Percentiles rank a stretch among this genome's conserved stretches.
Evolutionary conservation across 2,113 vertebrate genomes (phyloP).

Genomic region (Proteles cristata): DNA sequence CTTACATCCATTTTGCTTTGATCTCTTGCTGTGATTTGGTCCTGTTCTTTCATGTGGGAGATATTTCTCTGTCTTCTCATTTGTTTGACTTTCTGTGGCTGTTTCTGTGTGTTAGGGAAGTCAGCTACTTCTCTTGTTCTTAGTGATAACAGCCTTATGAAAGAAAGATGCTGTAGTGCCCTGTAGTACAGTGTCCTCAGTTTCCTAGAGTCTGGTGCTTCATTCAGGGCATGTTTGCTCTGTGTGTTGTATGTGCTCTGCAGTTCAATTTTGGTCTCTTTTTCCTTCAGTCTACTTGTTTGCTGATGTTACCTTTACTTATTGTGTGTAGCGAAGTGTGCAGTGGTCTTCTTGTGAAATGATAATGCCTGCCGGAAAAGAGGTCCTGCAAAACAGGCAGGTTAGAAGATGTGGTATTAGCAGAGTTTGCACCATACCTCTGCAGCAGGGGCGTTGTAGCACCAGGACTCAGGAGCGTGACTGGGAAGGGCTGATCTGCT

Average conservation of each 20-base stretch:
- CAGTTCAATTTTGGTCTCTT: background rate
- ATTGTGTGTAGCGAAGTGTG: background rate
- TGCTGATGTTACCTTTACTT: background rate
- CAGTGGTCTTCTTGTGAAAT: background rate
- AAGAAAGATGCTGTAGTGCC: background rate
- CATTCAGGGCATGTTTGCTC: no score
- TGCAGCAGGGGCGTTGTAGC: background rate
- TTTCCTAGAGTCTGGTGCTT: background rate
- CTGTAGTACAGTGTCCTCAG: background rate
- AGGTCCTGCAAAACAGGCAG: background rate
- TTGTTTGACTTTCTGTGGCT: background rate
- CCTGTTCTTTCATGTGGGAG: background rate
- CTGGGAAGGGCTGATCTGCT: background rate
- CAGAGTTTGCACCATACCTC: background rate
- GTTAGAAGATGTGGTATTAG: background rate
- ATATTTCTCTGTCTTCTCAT: background rate
- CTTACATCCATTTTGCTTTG: background rate
- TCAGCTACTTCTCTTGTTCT: background rate
- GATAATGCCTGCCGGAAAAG: background rate
- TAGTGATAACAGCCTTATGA: background rate
- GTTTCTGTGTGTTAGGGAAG: background rate
- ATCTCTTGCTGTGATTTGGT: background rate
- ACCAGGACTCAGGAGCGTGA: background rate
- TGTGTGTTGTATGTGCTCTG: background rate
- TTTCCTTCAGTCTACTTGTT: background rate